Conservation (phyloP, 2,888 invertebrate species). For the Ichneumoninae sp. region DNA sequence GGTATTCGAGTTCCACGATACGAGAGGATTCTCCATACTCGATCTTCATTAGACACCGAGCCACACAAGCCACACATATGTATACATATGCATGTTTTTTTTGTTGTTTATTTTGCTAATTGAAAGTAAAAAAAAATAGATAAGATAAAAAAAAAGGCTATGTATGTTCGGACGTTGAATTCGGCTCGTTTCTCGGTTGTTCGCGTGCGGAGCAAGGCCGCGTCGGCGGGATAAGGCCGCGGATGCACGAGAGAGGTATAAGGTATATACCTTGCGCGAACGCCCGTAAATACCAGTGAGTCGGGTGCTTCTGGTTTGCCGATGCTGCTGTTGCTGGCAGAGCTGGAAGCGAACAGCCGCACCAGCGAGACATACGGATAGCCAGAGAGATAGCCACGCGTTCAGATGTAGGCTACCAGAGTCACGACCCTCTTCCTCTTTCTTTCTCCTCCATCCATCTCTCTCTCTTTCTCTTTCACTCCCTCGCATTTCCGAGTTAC, state of each 20-base stretch:
- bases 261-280: constrained; percentile 34
- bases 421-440: constrained; percentile 80
- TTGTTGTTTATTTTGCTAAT: constrained; percentile 1
- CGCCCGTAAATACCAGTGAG: constrained; percentile 75
- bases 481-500: constrained; percentile 60
- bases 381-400: constrained; percentile 74
- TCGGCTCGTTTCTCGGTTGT: constrained; percentile 25
- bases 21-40: constrained; percentile 23
- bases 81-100: no score
- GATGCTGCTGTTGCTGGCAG: constrained; percentile 59
- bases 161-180: constrained; percentile 11
- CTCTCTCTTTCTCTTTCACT: constrained; percentile 56
- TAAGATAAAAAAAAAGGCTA: neutral
- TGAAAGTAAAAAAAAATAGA: neutral
- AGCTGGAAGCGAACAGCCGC: constrained; percentile 68
- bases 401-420: constrained; percentile 82
- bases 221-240: constrained; percentile 39
- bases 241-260: constrained; percentile 57
- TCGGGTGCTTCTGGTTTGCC: constrained; percentile 72
- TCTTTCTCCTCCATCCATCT: constrained; percentile 62
- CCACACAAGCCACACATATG: neutral
- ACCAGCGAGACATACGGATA: constrained; percentile 69
- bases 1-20: constrained; percentile 17
- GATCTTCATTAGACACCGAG: neutral
- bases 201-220: constrained; percentile 56